Evolutionary conservation across 1,140 invertebrate genomes (phyloP).

Genomic region (Leguminivora glycinivorella): DNA sequence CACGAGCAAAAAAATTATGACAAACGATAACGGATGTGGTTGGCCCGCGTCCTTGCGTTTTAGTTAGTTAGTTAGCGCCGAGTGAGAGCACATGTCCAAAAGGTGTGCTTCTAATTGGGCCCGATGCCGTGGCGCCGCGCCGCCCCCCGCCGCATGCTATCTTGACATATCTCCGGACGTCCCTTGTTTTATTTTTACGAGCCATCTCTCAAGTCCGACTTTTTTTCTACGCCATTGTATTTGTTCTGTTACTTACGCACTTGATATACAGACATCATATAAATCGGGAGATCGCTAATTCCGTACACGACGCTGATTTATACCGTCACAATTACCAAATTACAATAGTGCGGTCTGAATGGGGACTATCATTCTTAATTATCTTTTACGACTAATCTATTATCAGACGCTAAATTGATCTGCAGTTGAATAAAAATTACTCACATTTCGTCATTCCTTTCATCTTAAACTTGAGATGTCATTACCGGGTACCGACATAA

Average conservation of each 20-base stretch:
- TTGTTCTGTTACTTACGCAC: slow-evolving; percentile 55
- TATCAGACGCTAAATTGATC: neutral
- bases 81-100: slow-evolving; percentile 71
- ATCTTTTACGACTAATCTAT: slow-evolving; percentile 8
- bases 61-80: slow-evolving; percentile 61
- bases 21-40: slow-evolving; percentile 71
- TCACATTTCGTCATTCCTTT: neutral
- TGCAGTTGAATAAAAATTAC: slow-evolving; percentile 10
- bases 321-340: slow-evolving; percentile 30
- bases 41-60: slow-evolving; percentile 55
- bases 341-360: slow-evolving; percentile 10
- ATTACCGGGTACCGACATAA: slow-evolving; percentile 44
- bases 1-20: slow-evolving; percentile 56
- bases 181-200: slow-evolving; percentile 75
- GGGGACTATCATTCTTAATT: slow-evolving; percentile 11
- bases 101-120: slow-evolving; percentile 77
- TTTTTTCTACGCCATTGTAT: slow-evolving; percentile 66
- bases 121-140: slow-evolving; percentile 50
- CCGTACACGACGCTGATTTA: slow-evolving; percentile 42
- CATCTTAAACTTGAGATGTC: slow-evolving; percentile 38
- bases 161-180: slow-evolving; percentile 76
- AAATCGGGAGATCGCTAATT: slow-evolving; percentile 55
- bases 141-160: slow-evolving; percentile 68
- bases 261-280: slow-evolving; percentile 68
- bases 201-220: slow-evolving; percentile 58